Base-by-base conservation (phyloP, 2,797 vertebrate genomes). In the Ispidina picta region DNA sequence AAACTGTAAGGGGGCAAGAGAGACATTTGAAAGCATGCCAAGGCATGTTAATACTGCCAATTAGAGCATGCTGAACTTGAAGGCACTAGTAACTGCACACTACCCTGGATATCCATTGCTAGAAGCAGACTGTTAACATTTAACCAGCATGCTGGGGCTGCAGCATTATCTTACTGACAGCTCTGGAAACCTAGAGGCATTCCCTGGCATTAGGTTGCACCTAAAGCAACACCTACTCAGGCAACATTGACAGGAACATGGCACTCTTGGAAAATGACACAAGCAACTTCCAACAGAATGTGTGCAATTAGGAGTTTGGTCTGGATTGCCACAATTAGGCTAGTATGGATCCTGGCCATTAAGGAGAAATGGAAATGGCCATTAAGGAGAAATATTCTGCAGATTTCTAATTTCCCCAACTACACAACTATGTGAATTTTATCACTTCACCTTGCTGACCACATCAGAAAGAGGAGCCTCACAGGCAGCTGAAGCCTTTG, bases 41-140 rank as follows among this genome's bases (percentile, higher is more conserved):
- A 74, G 69, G 58, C 62, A 85, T 14, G 46, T 83, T 72, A 88
- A 69, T 43, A 54, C 23, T 83, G 58, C 65, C 69, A 71, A 41
- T 74, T 62, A 71, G 46, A 74, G 78, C 35, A 31, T 14, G 88
- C 88, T 85, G 78, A 86, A 86, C 75, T 89, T 75, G 75, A 82
- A 83, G 79, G 28, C 90, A 26, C 84, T 85, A 55, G 72, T 83
- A 83, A 62, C 65, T 55, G 51, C 69, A 59, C 25, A 12, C 15
- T 75, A 60, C 43, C 48, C 75, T 86, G 59, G 55, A 77, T 80
- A 59, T 54, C 83, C 62, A 46, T 26, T 80, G 59, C 70, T 89
- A 80, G 90, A 74, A 93, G 81, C 62, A 39, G 41, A 31, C 65
- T 91, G 93, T 95, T 92, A 95, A 94, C 76, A 44, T 90, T 91